Conservation (phyloP, 2,888 invertebrate genomes). For the Synergus laeviventris region DNA sequence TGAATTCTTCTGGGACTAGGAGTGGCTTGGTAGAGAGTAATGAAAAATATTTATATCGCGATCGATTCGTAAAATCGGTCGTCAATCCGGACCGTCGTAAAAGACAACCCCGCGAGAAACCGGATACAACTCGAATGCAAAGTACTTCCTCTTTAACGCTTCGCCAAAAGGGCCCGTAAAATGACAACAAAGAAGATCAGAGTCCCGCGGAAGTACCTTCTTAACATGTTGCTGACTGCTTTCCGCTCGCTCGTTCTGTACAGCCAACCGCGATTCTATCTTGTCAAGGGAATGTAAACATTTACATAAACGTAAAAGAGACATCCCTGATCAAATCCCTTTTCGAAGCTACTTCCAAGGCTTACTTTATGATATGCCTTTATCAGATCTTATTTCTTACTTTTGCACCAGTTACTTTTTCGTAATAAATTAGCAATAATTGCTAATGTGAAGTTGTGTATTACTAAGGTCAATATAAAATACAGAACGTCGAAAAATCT, state of each 20-base stretch:
- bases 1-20: background rate
- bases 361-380: conserved; percentile 19
- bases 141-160: conserved; percentile 47
- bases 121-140: conserved; percentile 42
- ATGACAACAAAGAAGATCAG: conserved; percentile 32
- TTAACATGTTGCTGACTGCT: conserved; percentile 37
- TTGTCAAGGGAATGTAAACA: conserved; percentile 53
- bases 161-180: conserved; percentile 46
- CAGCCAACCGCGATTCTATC: conserved; percentile 31
- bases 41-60: conserved; percentile 51
- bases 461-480: background rate
- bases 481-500: conserved; percentile 31
- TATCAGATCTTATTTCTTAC: background rate
- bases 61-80: conserved; percentile 51
- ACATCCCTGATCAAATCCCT: conserved; percentile 31
- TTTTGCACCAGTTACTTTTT: background rate
- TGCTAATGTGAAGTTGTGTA: background rate
- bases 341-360: conserved; percentile 23
- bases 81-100: conserved; percentile 38
- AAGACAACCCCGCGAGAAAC: conserved; percentile 25
- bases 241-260: conserved; percentile 15
- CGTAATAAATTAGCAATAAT: background rate
- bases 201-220: conserved; percentile 39
- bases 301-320: conserved; percentile 63
- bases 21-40: conserved; percentile 34